A percentile compares a stretch with the other conserved stretches of the same genome.
Evolutionary conservation across 1,140 invertebrate genomes (phyloP).

Genomic region (Bombus pascuorum): DNA sequence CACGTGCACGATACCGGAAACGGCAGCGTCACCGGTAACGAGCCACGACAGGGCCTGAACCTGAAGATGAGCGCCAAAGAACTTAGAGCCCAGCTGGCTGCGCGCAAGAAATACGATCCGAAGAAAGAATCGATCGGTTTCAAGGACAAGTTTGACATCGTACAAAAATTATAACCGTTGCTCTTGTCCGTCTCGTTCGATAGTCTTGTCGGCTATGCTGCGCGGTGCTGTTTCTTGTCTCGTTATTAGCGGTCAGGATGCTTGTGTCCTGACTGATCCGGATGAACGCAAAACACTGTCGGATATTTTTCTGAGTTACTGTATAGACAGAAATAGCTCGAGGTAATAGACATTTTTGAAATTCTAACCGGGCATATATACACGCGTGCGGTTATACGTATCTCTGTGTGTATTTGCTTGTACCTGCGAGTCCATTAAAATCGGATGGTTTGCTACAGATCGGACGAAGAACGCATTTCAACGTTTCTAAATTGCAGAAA

Average conservation of each 20-base stretch:
- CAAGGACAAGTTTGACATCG: conserved; percentile 95
- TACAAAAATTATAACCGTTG: conserved; percentile 89
- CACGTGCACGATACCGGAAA: conserved; percentile 61
- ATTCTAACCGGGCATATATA: too few relatives aligned
- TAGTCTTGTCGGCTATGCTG: conserved; percentile 9
- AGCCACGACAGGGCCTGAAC: conserved; percentile 84
- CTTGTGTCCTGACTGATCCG: neutral
- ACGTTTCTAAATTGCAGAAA: neutral
- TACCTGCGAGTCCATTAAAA: neutral
- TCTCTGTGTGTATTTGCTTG: neutral
- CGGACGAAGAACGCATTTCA: neutral
- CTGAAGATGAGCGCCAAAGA: conserved; percentile 94
- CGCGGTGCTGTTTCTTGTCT: conserved; percentile 33
- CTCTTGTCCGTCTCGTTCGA: neutral
- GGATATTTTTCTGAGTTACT: neutral
- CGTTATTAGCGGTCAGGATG: neutral
- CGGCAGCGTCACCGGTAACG: conserved; percentile 64
- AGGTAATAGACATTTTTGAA: neutral
- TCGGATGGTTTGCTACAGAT: neutral
- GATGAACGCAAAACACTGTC: neutral
- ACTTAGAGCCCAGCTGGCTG: conserved; percentile 91
- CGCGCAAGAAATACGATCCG: conserved; percentile 93
- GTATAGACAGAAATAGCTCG: neutral
- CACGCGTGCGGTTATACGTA: neutral
- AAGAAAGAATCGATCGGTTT: conserved; percentile 94